These are phyloP conservation scores for Erithacus rubecula DNA, from an alignment of 2,797 vertebrate species.

Conservation along the genomic window DNA sequence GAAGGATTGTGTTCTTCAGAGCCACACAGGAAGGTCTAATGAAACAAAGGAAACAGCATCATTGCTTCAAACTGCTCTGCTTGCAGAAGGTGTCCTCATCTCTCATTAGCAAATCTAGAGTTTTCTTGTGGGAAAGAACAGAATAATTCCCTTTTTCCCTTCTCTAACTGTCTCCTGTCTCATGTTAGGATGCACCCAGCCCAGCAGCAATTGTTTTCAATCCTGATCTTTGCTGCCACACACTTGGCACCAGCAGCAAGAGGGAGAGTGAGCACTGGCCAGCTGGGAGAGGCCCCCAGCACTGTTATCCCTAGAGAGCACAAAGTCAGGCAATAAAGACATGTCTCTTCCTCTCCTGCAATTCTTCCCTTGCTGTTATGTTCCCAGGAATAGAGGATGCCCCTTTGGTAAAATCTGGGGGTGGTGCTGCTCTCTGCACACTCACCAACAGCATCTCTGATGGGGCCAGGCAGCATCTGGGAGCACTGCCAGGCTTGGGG, in stretches of 20 bases:
- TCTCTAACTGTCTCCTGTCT: background rate
- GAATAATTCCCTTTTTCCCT: background rate
- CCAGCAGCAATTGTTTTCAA: background rate
- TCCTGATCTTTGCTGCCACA: background rate
- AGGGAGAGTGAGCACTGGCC: background rate
- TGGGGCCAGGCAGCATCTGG: background rate
- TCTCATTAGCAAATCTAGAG: background rate
- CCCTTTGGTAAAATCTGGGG: background rate
- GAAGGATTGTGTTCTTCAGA: background rate
- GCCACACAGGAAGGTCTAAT: background rate
- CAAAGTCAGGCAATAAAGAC: rapidly evolving
- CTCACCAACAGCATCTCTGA: background rate
- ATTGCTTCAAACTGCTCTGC: background rate
- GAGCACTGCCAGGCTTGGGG: background rate
- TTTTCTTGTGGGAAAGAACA: background rate
- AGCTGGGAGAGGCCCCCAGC: background rate
- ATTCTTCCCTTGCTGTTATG: background rate
- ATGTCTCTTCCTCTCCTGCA: background rate
- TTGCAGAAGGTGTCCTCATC: background rate
- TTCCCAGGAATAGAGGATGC: background rate
- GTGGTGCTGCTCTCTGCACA: background rate
- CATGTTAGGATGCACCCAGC: background rate
- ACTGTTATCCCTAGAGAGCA: background rate
- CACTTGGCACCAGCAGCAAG: background rate
- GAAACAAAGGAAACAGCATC: background rate